Evolutionary conservation across 92 coral and sea anemone species (phyloP).

Genomic region (Phenganax subtilis): DNA sequence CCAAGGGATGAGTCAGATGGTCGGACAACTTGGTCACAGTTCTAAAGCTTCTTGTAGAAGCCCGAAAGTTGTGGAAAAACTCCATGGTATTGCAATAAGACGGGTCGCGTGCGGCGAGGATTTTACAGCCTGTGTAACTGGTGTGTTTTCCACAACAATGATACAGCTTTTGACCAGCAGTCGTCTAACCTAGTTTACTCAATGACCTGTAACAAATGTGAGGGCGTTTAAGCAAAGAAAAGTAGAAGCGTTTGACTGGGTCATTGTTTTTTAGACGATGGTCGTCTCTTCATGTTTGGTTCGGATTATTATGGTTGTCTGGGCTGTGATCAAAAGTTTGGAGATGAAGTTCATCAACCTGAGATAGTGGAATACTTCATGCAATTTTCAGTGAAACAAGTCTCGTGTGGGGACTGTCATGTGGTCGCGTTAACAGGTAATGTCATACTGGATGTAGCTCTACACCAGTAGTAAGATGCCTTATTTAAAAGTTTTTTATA

Average conservation of each 20-base stretch:
- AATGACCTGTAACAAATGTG: no score
- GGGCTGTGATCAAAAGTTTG: conserved; percentile 77
- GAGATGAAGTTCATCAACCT: conserved; percentile 73
- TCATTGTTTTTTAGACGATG: conserved; percentile 58
- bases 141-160: conserved; percentile 32
- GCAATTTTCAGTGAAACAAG: conserved; percentile 68
- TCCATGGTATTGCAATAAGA: conserved; percentile 74
- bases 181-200: no score
- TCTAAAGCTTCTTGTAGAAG: conserved; percentile 76
- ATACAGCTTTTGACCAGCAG: no score
- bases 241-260: conserved; percentile 17
- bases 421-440: conserved; percentile 75
- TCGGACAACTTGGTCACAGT: conserved; percentile 92
- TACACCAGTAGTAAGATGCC: not conserved
- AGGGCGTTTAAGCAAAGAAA: conserved; percentile 20
- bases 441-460: not conserved
- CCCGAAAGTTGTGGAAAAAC: conserved; percentile 69
- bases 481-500: not conserved
- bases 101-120: conserved; percentile 98
- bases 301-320: conserved; percentile 98
- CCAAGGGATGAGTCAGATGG: conserved; percentile 88
- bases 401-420: conserved; percentile 92
- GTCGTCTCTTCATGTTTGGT: conserved; percentile 77
- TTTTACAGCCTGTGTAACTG: conserved; percentile 87
- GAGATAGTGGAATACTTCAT: conserved; percentile 68